phyloP scores from a whole-genome alignment of 2,888 invertebrate species.

The Choristoneura rosaceana region DNA sequence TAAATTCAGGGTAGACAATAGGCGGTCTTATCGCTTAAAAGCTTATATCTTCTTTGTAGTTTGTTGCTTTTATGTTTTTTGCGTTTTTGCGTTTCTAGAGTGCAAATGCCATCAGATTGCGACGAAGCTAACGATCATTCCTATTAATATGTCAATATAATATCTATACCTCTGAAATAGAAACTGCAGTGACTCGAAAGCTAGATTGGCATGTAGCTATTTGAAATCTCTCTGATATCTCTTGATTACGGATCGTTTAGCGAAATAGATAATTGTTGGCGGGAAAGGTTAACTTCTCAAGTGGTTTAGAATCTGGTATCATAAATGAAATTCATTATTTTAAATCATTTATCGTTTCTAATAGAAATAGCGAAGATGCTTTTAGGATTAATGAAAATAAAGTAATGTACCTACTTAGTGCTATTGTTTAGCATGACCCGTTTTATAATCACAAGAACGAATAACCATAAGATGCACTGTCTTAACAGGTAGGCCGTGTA shows the following conservation, averaged over 20 bases:
- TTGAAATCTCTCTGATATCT: conserved; percentile 22
- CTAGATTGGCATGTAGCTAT: not conserved
- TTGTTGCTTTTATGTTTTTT: no score
- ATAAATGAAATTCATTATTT: not conserved
- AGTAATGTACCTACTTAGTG: no score
- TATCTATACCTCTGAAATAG: not conserved
- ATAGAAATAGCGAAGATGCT: not conserved
- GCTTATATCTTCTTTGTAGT: no score
- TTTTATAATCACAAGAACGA: no score
- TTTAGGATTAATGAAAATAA: not conserved
- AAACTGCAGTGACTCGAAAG: conserved; percentile 25
- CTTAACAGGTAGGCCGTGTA: no score
- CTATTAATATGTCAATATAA: no score
- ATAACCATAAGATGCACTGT: no score
- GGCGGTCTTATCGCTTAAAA: no score
- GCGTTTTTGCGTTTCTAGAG: not conserved
- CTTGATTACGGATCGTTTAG: conserved; percentile 19
- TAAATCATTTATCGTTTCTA: not conserved
- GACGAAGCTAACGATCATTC: not conserved
- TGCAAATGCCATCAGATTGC: not conserved
- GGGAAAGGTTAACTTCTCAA: conserved; percentile 5
- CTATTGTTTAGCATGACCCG: no score
- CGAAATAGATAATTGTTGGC: conserved; percentile 1
- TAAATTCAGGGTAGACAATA: no score
- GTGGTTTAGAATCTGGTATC: not conserved